These are phyloP conservation scores for Petroica traversi DNA, from an alignment of 2,113 vertebrate genomes.

Conservation along the genomic window DNA sequence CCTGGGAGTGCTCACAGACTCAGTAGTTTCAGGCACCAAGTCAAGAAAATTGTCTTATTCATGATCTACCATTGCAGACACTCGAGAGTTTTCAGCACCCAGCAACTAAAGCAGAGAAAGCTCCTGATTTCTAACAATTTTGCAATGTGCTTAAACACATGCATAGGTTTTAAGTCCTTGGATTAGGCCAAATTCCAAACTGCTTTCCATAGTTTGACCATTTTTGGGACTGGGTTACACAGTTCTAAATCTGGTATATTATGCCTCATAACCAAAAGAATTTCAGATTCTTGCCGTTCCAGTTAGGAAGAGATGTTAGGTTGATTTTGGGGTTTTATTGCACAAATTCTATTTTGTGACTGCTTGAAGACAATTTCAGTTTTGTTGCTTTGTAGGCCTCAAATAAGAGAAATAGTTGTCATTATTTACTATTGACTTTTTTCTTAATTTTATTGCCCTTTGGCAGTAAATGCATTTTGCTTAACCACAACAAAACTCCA, in stretches of 20 bases:
- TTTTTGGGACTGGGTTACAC: not conserved
- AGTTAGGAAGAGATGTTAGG: not conserved
- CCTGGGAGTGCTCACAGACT: not conserved
- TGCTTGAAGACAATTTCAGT: not conserved
- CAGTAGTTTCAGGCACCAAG: conserved; percentile 4
- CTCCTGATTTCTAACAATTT: not conserved
- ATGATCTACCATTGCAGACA: not conserved
- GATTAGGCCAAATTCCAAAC: not conserved
- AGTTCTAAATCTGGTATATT: not conserved
- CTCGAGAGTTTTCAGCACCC: not conserved
- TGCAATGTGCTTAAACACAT: not conserved
- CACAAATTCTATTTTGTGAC: not conserved
- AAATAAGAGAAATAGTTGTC: conserved; percentile 3
- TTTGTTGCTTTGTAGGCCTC: not conserved
- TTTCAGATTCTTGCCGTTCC: not conserved
- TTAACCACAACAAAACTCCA: not conserved
- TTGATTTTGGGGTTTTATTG: not conserved
- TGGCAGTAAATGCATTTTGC: not conserved
- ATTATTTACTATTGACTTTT: not conserved
- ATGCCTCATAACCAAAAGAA: not conserved
- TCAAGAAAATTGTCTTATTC: conserved; percentile 19
- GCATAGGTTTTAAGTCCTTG: not conserved
- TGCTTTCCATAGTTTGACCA: not conserved
- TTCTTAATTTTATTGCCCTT: not conserved
- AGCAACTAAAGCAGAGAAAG: not conserved